Percentiles rank a stretch among this genome's conserved stretches.
phyloP scores from a whole-genome alignment of 2,888 invertebrate genomes.

The Rhorus exstirpatorius region DNA sequence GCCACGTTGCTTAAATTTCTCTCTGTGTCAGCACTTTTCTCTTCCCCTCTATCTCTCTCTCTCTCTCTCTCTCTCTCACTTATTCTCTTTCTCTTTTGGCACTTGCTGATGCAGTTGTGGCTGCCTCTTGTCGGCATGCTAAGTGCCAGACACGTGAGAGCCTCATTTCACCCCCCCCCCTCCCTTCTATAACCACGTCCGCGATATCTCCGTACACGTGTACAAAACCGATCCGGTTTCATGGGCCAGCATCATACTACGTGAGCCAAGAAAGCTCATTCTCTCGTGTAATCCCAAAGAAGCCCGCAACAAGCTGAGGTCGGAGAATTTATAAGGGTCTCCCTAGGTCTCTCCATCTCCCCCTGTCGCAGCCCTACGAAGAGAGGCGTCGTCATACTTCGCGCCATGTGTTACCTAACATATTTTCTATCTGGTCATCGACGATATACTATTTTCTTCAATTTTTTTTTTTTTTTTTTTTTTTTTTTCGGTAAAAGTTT shows the following conservation, averaged over 20 bases:
- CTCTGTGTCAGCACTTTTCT: slow-evolving; percentile 68
- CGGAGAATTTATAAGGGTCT: slow-evolving; percentile 64
- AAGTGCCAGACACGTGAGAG: slow-evolving; percentile 67
- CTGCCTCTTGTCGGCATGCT: slow-evolving; percentile 66
- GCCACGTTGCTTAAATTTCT: slow-evolving; percentile 66
- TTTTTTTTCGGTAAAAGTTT: no score
- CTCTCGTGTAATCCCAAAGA: slow-evolving; percentile 58
- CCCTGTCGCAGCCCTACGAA: neutral
- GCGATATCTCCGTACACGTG: slow-evolving; percentile 33
- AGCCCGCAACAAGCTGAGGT: slow-evolving; percentile 60
- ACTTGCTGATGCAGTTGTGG: slow-evolving; percentile 69
- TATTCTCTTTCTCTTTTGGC: slow-evolving; percentile 46
- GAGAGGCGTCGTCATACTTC: neutral
- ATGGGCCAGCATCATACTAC: slow-evolving; percentile 47
- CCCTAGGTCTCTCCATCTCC: neutral
- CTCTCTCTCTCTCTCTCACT: neutral
- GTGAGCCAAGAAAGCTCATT: slow-evolving; percentile 66
- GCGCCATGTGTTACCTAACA: neutral
- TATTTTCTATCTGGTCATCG: no score
- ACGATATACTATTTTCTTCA: no score
- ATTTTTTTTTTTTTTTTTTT: no score
- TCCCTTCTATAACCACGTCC: no score
- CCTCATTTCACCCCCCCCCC: slow-evolving; percentile 32
- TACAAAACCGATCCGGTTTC: slow-evolving; percentile 24
- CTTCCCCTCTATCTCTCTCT: no score